phyloP scores from a whole-genome alignment of 92 coral and sea anemone genomes.

The Isaurus tuberculatus region DNA sequence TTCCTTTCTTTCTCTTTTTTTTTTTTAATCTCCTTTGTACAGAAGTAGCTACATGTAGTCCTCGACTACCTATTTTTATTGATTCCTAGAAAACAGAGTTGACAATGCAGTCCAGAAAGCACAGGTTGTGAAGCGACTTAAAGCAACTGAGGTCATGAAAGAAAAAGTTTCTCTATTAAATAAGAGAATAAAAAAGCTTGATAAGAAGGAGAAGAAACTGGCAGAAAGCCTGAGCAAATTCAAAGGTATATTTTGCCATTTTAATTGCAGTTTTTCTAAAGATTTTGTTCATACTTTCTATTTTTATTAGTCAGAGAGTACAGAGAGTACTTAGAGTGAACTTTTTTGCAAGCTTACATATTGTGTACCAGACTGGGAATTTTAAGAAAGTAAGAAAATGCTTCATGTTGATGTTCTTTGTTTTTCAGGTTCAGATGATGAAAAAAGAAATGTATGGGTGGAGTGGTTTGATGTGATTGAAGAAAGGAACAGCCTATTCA shows the following conservation, averaged over 20 bases:
- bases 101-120: conserved; percentile 55
- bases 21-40: too few relatives aligned
- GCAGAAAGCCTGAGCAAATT: conserved; percentile 63
- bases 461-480: conserved; percentile 86
- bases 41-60: too few relatives aligned
- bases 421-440: conserved; percentile 60
- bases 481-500: conserved; percentile 77
- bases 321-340: too few relatives aligned
- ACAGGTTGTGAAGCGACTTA: conserved; percentile 49
- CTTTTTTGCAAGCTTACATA: too few relatives aligned
- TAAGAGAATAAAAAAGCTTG: conserved; percentile 77
- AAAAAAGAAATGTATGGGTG: conserved; percentile 70
- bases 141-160: conserved; percentile 76
- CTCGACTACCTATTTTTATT: too few relatives aligned
- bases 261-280: not conserved
- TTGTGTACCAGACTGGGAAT: too few relatives aligned
- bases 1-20: too few relatives aligned
- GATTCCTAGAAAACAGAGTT: conserved; percentile 53
- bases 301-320: too few relatives aligned
- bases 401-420: too few relatives aligned
- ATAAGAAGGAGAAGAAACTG: conserved; percentile 74
- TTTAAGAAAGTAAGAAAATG: too few relatives aligned
- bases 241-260: conserved; percentile 55
- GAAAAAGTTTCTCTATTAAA: conserved; percentile 81
- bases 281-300: not conserved